Evolutionary conservation across 2,888 invertebrate species (phyloP).

Genomic region (Ligdia adustata): DNA sequence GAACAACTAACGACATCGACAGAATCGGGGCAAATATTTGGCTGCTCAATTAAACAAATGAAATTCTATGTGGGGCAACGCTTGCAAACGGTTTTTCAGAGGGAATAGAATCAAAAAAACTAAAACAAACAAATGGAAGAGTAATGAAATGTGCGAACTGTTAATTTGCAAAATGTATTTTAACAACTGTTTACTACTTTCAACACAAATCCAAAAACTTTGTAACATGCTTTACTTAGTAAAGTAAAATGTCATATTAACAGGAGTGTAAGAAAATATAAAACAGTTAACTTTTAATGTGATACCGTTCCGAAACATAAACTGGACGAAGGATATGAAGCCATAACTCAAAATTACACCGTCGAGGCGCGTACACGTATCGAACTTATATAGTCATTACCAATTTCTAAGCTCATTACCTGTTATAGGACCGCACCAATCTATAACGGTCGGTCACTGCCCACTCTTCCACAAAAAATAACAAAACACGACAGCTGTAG

Average conservation of each 20-base stretch:
- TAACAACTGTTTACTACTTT: no score
- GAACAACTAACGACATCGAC: constrained; percentile 71
- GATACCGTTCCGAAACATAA: constrained; percentile 51
- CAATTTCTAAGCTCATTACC: constrained; percentile 76
- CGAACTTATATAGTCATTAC: constrained; percentile 74
- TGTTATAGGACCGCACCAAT: constrained; percentile 68
- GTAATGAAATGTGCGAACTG: constrained; percentile 68
- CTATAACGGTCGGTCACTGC: constrained; percentile 69
- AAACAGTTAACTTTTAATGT: constrained; percentile 36
- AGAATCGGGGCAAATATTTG: constrained; percentile 72
- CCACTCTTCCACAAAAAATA: constrained; percentile 59
- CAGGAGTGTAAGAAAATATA: constrained; percentile 27
- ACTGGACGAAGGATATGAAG: constrained; percentile 56
- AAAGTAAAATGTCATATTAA: no score
- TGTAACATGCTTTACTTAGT: no score
- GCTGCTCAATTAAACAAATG: constrained; percentile 74
- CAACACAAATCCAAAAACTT: no score
- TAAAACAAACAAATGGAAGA: constrained; percentile 43
- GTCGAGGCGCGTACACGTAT: constrained; percentile 50
- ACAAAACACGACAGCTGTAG: constrained; percentile 73
- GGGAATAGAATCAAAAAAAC: constrained; percentile 34
- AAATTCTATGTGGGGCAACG: constrained; percentile 56
- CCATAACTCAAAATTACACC: constrained; percentile 64
- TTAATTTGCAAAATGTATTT: constrained; percentile 28
- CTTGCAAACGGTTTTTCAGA: constrained; percentile 39